These are phyloP conservation scores for Oxygymnocypris stewartii DNA, from an alignment of 2,113 vertebrate species.

Conservation along the genomic window DNA sequence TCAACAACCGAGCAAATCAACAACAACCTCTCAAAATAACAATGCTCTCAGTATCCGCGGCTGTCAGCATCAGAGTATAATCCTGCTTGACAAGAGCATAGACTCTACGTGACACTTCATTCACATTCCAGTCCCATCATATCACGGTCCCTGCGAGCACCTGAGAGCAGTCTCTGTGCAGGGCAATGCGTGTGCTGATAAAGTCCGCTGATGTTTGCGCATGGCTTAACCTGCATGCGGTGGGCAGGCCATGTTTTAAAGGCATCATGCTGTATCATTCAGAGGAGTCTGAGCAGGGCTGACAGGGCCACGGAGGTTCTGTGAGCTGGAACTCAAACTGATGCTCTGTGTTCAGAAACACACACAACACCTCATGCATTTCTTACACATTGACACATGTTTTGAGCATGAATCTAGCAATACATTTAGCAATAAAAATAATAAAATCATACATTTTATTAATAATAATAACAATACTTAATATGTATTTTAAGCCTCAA, in stretches of 20 bases:
- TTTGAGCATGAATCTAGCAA: not conserved
- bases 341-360: no score
- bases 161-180: slow-evolving; percentile 31
- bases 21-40: slow-evolving; percentile 14
- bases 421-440: not conserved
- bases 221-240: slow-evolving; percentile 27
- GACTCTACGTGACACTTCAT: slow-evolving; percentile 31
- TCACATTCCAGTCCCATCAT: slow-evolving; percentile 49
- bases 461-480: not conserved
- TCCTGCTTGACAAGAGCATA: slow-evolving; percentile 29
- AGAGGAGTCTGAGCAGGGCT: slow-evolving; percentile 1
- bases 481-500: no score
- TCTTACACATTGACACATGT: not conserved
- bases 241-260: not conserved
- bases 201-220: slow-evolving; percentile 1
- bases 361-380: not conserved
- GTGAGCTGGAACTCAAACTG: no score
- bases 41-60: slow-evolving; percentile 12
- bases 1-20: slow-evolving; percentile 8
- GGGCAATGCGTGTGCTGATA: not conserved
- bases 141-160: slow-evolving; percentile 38
- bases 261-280: slow-evolving; percentile 42
- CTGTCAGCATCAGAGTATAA: slow-evolving; percentile 38
- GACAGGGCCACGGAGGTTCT: slow-evolving; percentile 38
- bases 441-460: not conserved